A percentile compares a stretch with the other conserved stretches of the same genome.
phyloP scores from a whole-genome alignment of 1,140 invertebrate genomes.

The Conus betulinus region DNA sequence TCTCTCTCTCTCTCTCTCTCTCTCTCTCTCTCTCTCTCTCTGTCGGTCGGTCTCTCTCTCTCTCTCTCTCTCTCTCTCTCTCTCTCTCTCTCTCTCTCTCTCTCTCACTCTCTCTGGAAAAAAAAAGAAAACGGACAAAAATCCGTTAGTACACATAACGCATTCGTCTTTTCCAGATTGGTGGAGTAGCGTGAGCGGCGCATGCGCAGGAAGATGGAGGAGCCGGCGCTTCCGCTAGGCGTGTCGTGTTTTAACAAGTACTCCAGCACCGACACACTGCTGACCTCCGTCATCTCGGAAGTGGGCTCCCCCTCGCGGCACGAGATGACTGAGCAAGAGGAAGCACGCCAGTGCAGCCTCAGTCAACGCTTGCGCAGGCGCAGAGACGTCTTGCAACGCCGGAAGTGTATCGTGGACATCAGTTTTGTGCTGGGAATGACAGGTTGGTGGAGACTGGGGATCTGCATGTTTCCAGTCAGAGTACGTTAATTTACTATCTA shows the following conservation, averaged over 20 bases:
- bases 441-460: constrained; percentile 32
- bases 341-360: constrained; percentile 47
- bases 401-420: constrained; percentile 62
- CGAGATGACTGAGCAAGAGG: not conserved
- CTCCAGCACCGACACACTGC: constrained; percentile 60
- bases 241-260: constrained; percentile 59
- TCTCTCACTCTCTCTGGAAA: too few species aligned
- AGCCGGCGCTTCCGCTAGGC: constrained; percentile 52
- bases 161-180: not conserved
- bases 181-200: not conserved
- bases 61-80: too few species aligned
- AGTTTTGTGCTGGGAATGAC: constrained; percentile 58
- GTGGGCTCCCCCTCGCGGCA: constrained; percentile 22
- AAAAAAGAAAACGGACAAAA: not conserved
- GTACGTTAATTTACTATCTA: not conserved
- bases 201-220: constrained; percentile 45
- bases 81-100: too few species aligned
- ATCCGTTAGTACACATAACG: not conserved
- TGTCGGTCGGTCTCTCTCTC: too few species aligned
- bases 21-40: too few species aligned
- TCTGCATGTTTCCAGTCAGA: too few species aligned
- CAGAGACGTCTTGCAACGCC: constrained; percentile 59
- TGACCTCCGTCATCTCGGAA: constrained; percentile 39
- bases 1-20: too few species aligned
- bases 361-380: constrained; percentile 61